Conservation (phyloP, 1,140 invertebrate species). For the Ericerus pela region DNA sequence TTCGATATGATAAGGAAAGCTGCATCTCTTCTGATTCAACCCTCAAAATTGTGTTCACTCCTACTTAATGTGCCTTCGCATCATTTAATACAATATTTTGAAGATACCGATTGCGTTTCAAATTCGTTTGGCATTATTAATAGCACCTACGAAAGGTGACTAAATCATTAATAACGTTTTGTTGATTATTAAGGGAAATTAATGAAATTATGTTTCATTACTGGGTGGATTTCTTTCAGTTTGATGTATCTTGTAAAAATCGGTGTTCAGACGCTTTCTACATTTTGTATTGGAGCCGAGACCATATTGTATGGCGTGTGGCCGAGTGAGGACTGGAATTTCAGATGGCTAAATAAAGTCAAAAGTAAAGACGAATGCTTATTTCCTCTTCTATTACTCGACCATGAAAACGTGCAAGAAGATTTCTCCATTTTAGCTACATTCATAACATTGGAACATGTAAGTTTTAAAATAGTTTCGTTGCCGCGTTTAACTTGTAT, state of each 20-base stretch:
- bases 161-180: neutral
- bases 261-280: neutral
- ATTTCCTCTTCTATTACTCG: neutral
- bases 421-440: neutral
- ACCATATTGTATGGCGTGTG: neutral
- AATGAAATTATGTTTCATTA: no score
- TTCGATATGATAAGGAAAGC: no score
- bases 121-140: neutral
- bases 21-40: neutral
- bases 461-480: neutral
- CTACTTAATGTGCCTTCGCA: neutral
- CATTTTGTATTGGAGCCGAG: neutral
- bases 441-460: neutral
- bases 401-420: neutral
- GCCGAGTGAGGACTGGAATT: constrained; percentile 2
- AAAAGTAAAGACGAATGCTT: neutral
- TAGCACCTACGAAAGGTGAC: neutral
- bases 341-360: neutral
- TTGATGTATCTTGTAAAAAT: neutral
- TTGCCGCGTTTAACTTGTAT: no score
- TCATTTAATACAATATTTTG: neutral
- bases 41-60: constrained; percentile 1
- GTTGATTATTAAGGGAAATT: no score
- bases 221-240: neutral
- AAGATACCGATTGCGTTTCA: neutral